Percentiles rank a stretch among this genome's conserved stretches.
Conservation (phyloP, 2,113 vertebrate genomes). For the Tinamus guttatus region DNA sequence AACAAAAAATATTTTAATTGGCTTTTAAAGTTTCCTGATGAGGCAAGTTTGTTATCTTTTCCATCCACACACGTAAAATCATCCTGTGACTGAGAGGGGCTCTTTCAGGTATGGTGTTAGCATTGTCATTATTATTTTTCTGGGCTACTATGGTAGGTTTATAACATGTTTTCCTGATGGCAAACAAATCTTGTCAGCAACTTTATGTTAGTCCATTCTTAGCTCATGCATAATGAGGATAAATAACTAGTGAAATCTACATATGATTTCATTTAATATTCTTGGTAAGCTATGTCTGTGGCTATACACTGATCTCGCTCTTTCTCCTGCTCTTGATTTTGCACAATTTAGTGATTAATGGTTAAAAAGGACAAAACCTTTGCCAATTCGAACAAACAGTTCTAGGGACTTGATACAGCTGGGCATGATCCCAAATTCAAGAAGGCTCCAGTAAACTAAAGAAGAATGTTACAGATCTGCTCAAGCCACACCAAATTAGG, state of each 20-base stretch:
- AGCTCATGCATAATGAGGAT: slow-evolving; percentile 33
- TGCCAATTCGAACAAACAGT: slow-evolving; percentile 64
- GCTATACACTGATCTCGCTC: not conserved
- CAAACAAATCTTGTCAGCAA: slow-evolving; percentile 47
- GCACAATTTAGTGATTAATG: slow-evolving; percentile 57
- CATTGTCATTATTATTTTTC: not conserved
- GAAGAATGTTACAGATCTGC: slow-evolving; percentile 14
- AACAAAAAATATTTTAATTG: slow-evolving; percentile 72
- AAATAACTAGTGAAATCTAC: slow-evolving; percentile 41
- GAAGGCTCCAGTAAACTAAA: slow-evolving; percentile 45
- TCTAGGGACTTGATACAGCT: slow-evolving; percentile 41
- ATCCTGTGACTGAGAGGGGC: not conserved
- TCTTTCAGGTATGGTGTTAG: not conserved
- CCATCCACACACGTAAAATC: not conserved
- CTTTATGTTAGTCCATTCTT: slow-evolving; percentile 22
- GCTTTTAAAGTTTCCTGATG: slow-evolving; percentile 46
- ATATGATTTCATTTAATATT: slow-evolving; percentile 41
- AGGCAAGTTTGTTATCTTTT: slow-evolving; percentile 49
- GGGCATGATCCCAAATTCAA: not conserved
- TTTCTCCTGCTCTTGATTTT: slow-evolving; percentile 35
- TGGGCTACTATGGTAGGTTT: not conserved
- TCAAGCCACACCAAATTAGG: slow-evolving; percentile 4
- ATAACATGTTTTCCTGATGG: slow-evolving; percentile 41
- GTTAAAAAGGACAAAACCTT: slow-evolving; percentile 45
- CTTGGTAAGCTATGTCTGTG: slow-evolving; percentile 46